Percentiles rank a stretch among this genome's conserved stretches.
Evolutionary conservation across 2,888 invertebrate species (phyloP).

Genomic region (Agriopis aurantiaria): DNA sequence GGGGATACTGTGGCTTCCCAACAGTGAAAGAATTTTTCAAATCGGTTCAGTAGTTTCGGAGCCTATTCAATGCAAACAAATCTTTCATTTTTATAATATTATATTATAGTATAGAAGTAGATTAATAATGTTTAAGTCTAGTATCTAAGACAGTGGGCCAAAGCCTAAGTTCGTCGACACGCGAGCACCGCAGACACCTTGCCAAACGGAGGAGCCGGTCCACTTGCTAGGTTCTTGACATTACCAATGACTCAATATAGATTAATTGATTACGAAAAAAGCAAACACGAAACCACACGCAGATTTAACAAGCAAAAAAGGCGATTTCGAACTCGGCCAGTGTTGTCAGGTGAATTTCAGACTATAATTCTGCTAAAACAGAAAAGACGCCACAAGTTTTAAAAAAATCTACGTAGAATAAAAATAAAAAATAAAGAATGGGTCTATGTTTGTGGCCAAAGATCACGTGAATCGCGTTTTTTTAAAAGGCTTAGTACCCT

Average conservation of each 20-base stretch:
- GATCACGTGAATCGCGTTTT: too few relatives aligned
- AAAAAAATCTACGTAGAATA: too few relatives aligned
- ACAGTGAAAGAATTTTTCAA: too few relatives aligned
- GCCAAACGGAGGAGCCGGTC: slow-evolving; percentile 39
- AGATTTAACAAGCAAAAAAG: slow-evolving; percentile 59
- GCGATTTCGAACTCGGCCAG: slow-evolving; percentile 43
- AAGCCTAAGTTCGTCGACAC: slow-evolving; percentile 43
- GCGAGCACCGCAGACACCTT: slow-evolving; percentile 34
- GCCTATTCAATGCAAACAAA: too few relatives aligned
- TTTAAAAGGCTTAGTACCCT: too few relatives aligned
- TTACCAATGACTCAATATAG: slow-evolving; percentile 44
- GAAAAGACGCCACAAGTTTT: not conserved
- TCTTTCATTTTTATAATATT: too few relatives aligned
- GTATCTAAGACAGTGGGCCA: slow-evolving; percentile 7
- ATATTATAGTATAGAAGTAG: too few relatives aligned
- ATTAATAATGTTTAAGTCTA: not conserved
- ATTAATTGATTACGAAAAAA: slow-evolving; percentile 46
- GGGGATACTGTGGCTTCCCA: too few relatives aligned
- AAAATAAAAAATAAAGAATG: too few relatives aligned
- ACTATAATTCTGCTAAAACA: not conserved
- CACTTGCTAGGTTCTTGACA: slow-evolving; percentile 45
- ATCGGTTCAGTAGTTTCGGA: too few relatives aligned
- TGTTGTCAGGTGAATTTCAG: slow-evolving; percentile 7
- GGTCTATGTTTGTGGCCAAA: too few relatives aligned
- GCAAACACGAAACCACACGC: slow-evolving; percentile 43